phyloP scores from a whole-genome alignment of 2,888 invertebrate species.

The Lasioglossum leucozonium region DNA sequence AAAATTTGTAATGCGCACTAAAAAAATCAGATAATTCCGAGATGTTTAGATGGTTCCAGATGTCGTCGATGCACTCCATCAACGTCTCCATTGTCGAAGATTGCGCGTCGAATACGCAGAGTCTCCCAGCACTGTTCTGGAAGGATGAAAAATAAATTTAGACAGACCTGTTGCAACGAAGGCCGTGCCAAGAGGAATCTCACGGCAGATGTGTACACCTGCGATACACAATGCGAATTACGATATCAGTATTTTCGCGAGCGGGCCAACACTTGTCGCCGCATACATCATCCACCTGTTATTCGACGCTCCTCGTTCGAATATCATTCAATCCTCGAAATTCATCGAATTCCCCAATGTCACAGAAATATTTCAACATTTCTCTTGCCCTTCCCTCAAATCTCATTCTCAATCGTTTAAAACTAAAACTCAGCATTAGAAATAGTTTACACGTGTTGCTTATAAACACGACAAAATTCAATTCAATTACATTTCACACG shows the following conservation, averaged over 20 bases:
- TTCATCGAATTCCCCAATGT: not conserved
- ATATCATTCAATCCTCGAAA: not conserved
- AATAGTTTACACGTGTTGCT: too few relatives aligned
- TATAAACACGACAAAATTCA: too few relatives aligned
- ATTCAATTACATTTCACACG: too few relatives aligned
- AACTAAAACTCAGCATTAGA: too few relatives aligned
- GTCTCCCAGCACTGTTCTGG: constrained; percentile 31
- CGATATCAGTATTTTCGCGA: constrained; percentile 54
- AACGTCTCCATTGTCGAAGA: constrained; percentile 14
- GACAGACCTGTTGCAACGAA: constrained; percentile 46
- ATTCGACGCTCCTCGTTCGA: not conserved
- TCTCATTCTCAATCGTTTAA: too few relatives aligned
- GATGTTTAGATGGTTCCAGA: not conserved
- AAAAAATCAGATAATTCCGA: too few relatives aligned
- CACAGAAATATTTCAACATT: not conserved
- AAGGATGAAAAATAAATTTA: constrained; percentile 49
- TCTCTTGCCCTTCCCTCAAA: not conserved
- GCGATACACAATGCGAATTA: constrained; percentile 49
- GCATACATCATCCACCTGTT: constrained; percentile 39
- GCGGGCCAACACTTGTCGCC: constrained; percentile 17
- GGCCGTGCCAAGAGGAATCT: constrained; percentile 51
- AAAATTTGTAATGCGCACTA: too few relatives aligned
- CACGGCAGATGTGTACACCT: constrained; percentile 9
- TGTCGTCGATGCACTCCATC: not conserved
- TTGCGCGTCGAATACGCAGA: not conserved